Conservation (phyloP, 2,888 invertebrate species). For the Drosophila peninsularis region DNA sequence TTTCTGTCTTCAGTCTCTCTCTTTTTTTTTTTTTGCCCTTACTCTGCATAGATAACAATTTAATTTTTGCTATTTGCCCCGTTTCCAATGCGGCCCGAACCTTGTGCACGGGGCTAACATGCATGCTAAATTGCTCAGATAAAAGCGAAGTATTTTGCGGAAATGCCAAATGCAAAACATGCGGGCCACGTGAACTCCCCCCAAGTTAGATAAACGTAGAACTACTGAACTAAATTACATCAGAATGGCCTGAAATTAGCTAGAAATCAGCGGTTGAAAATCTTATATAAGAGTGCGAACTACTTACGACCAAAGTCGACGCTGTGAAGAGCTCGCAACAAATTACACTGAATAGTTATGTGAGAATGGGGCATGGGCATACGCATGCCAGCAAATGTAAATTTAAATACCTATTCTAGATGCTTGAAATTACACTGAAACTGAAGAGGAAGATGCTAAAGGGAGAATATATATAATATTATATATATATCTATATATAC, state of each 20-base stretch:
- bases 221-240: slow-evolving; percentile 18
- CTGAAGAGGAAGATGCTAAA: not conserved
- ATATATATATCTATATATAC: not conserved
- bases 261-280: slow-evolving; percentile 27
- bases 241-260: slow-evolving; percentile 15
- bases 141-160: slow-evolving; percentile 65
- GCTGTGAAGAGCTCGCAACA: not conserved
- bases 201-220: slow-evolving; percentile 9
- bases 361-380: slow-evolving; percentile 1
- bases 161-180: slow-evolving; percentile 39
- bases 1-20: not conserved
- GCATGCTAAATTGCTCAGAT: slow-evolving; percentile 65
- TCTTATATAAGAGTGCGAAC: slow-evolving; percentile 6
- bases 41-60: slow-evolving; percentile 63
- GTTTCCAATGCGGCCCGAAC: slow-evolving; percentile 25
- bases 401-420: slow-evolving; percentile 8
- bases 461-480: not conserved
- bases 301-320: not conserved
- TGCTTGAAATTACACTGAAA: not conserved
- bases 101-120: slow-evolving; percentile 49
- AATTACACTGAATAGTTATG: slow-evolving; percentile 2
- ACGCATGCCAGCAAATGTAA: slow-evolving; percentile 12
- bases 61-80: slow-evolving; percentile 45
- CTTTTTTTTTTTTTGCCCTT: not conserved
- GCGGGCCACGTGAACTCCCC: slow-evolving; percentile 25